Evolutionary conservation across 2,113 vertebrate genomes (phyloP).

Genomic region (human): GRCh38 chr9:3933501-3934000

Average conservation of each 20-base stretch:
- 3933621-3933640: not conserved
- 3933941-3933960: not conserved
- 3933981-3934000: not conserved
- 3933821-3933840: not conserved
- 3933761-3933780: not conserved
- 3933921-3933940: not conserved
- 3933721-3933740: not conserved
- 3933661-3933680: not conserved
- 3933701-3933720: too few species aligned
- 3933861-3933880: not conserved
- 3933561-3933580: not conserved
- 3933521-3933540: not conserved
- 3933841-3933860: not conserved
- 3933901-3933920: not conserved
- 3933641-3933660: not conserved
- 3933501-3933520: not conserved
- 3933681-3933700: not conserved
- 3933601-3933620: not conserved
- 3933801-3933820: not conserved
- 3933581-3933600: not conserved
- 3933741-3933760: not conserved
- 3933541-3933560: not conserved
- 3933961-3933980: not conserved
- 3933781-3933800: not conserved
- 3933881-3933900: constrained; percentile 6